Conservation (phyloP, 2,797 vertebrate genomes). For the Alfaro cultratus region DNA sequence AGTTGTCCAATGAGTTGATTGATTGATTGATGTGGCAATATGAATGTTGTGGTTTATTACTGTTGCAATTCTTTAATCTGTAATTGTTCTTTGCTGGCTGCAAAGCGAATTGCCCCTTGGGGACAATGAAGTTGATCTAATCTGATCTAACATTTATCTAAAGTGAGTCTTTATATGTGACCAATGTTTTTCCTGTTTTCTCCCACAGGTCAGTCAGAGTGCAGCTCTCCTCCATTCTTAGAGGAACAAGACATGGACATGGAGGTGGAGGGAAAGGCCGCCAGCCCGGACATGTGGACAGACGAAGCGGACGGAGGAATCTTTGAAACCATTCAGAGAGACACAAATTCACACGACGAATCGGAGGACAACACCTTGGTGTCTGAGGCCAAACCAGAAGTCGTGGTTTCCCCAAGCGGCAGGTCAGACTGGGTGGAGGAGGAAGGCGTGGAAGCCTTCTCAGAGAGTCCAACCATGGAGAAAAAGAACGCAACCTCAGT, state of each 20-base stretch:
- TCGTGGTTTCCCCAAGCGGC: conserved; percentile 11
- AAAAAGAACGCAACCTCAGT: conserved; percentile 32
- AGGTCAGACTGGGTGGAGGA: conserved; percentile 31
- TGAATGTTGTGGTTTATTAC: no score
- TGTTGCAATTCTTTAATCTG: no score
- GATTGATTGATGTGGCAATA: background rate
- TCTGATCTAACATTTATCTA: background rate
- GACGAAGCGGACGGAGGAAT: conserved; percentile 29
- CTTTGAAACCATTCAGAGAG: conserved; percentile 28
- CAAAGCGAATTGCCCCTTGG: no score
- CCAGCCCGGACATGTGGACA: conserved; percentile 34
- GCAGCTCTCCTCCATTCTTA: conserved; percentile 68
- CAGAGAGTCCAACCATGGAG: conserved; percentile 23
- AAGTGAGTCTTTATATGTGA: no score
- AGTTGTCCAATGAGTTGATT: conserved; percentile 36
- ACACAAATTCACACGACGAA: conserved; percentile 40
- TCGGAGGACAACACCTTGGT: conserved; percentile 38
- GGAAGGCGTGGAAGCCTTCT: conserved; percentile 18
- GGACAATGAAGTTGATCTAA: no score
- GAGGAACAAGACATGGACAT: conserved; percentile 68
- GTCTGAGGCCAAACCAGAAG: conserved; percentile 28
- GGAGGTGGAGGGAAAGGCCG: conserved; percentile 53
- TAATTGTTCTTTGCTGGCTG: no score
- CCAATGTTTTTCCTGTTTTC: background rate
- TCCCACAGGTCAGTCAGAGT: conserved; percentile 70